Evolutionary conservation across 2,113 vertebrate genomes (phyloP).

Genomic region (Corythaeola cristata): DNA sequence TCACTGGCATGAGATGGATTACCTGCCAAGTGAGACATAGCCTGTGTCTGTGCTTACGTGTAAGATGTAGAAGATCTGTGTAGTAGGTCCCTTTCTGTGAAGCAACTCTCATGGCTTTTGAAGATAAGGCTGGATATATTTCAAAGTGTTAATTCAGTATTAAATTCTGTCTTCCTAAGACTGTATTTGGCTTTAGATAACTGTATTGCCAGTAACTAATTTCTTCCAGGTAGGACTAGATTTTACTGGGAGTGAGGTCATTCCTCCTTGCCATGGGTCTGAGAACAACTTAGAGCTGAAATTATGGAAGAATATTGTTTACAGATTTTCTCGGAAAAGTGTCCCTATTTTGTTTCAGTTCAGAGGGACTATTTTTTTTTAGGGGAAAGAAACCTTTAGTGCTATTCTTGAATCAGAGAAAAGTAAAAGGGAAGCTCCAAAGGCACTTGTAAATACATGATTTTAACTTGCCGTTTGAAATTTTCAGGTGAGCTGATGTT

Average conservation of each 20-base stretch:
- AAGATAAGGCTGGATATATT: not conserved
- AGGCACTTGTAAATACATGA: not conserved
- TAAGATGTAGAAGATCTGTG: not conserved
- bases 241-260: not conserved
- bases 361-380: not conserved
- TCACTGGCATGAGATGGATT: not conserved
- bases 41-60: not conserved
- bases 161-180: not conserved
- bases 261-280: not conserved
- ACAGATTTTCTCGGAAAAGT: not conserved
- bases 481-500: not conserved
- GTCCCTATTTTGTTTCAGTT: not conserved
- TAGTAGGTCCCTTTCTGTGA: not conserved
- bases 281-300: not conserved
- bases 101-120: not conserved
- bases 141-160: not conserved
- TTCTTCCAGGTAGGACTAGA: not conserved
- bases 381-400: not conserved
- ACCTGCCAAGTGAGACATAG: not conserved
- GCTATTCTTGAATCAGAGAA: not conserved
- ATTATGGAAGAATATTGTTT: not conserved
- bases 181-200: not conserved
- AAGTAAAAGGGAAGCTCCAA: not conserved
- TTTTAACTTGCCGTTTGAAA: not conserved
- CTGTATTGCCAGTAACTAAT: not conserved